Base-by-base conservation (phyloP, 2,113 vertebrate species). In the Antechinus flavipes region DNA sequence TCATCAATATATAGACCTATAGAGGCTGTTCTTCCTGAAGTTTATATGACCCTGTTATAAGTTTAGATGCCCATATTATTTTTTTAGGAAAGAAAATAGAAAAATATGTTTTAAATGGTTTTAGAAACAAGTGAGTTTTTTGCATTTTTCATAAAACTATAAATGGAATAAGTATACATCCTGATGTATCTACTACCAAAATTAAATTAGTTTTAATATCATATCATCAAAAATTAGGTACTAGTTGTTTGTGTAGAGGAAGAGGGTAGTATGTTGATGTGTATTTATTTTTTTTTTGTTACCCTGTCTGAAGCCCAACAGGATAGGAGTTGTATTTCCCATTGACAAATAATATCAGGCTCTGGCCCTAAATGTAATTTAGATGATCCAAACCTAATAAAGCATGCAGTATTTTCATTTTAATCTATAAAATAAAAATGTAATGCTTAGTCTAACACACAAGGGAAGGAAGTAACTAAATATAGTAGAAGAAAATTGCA, bases 391-490 rank as follows among this genome's bases (percentile, higher is more conserved):
- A 97, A 97, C 90, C 92, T 97, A 96, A 96, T 95, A 98, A 97
- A 97, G 61, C 90, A 91, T 93, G 50, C 58, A n/a, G 1, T 89
- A 68, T 96, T 98, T 97, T 96, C 93, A 96, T 97, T 98, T 97
- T 94, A 92, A 93, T 95, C 61, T 96, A 94, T 97, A 96, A 97
- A 95, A 90, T 96, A 97, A 93, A 97, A 97, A 58, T 46, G 49
- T 30, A 93, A 1, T 94, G 90, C 91, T 93, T 96, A 50, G 3
- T 49, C 58, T 97, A 95, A 91, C 12, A 26, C 35, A 68, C 0
- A 14, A 42, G 30, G 23, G 76, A 95, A 25, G n/a, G 12, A 56
- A 95, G 52, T 91, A 96, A 42, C 23, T 91, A 90, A 96, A 91
- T 3, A 8, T 5, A 90, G 50, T 96, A 50, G 93, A 92, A 46